Conservation (phyloP, 1,140 invertebrate genomes). For the Diabrotica virgifera region DNA sequence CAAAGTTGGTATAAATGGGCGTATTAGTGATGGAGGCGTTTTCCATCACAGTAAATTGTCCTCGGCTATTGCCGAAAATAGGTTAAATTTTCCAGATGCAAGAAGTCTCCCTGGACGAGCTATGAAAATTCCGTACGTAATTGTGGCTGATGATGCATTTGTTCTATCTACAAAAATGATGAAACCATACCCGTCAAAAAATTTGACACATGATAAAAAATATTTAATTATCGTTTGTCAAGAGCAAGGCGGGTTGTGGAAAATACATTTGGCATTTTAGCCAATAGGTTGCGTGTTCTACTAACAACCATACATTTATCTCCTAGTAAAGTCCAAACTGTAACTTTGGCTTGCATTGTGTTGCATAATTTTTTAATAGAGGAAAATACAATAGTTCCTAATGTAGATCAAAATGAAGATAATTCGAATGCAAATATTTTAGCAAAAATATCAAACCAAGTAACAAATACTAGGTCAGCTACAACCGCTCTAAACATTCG, state of each 20-base stretch:
- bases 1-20: constrained; percentile 49
- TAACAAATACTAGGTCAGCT: background rate
- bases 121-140: background rate
- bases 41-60: background rate
- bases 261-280: too few relatives aligned
- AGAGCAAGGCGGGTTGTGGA: background rate
- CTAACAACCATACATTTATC: too few relatives aligned
- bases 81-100: background rate
- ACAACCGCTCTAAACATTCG: background rate
- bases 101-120: background rate
- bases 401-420: background rate
- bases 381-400: too few relatives aligned
- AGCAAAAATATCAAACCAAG: too few relatives aligned
- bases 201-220: background rate
- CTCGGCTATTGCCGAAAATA: background rate
- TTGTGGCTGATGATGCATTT: background rate
- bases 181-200: background rate
- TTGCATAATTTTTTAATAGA: too few relatives aligned
- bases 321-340: too few relatives aligned
- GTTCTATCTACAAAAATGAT: background rate
- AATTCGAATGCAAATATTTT: background rate
- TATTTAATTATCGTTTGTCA: background rate
- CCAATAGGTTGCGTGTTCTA: too few relatives aligned
- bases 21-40: too few relatives aligned
- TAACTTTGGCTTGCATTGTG: too few relatives aligned